Base-by-base conservation (phyloP, 2,113 vertebrate species). In the Garra rufa region DNA sequence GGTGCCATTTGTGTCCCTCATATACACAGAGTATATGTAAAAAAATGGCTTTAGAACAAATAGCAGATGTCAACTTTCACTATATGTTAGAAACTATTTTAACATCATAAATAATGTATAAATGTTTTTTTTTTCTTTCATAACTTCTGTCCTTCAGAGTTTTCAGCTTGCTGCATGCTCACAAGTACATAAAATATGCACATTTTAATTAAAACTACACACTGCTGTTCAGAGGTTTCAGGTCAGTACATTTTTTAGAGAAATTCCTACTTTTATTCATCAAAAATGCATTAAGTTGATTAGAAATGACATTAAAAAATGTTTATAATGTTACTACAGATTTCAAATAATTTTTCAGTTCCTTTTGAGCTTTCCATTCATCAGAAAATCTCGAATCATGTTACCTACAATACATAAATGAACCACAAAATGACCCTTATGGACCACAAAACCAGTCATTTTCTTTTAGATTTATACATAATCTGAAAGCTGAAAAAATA, bases 1-100 rank as follows among this genome's bases (percentile, higher is more conserved):
- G 34, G 4, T 21, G 65, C 65, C 65, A 69, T 69, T 69, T 69
- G 17, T 41, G 65, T 41, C 34, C 21, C 38, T 41, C 19, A 41
- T 41, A 41, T 41, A 69, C 34, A 69, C 21, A 57, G 8, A n/a
- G 52, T 5, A 21, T 11, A 19, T 41, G 65, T 69, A 21, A 69
- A 69, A n/a, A 41, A 21, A 69, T 38, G 34, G 19, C 65, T 69
- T 69, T n/a, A n/a, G 30, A 41, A 69, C 65, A 69, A 69, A 69
- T 11, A 41, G 34, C 19, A 5, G 34, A 41, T 41, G 65, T 69
- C 34, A 69, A 41, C 65, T 69, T 69, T 21, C 34, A 21, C 34
- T 69, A 24, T 26, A 59, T 19, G 24, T 28, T 28, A 63, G 24
- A 30, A 26, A 28, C 1, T 63, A 8, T 63, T 63, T 30, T 30